Evolutionary conservation across 2,888 invertebrate species (phyloP), one percentile per base, ranked within the genome.

Genomic region (Leucophenga montana): DNA sequence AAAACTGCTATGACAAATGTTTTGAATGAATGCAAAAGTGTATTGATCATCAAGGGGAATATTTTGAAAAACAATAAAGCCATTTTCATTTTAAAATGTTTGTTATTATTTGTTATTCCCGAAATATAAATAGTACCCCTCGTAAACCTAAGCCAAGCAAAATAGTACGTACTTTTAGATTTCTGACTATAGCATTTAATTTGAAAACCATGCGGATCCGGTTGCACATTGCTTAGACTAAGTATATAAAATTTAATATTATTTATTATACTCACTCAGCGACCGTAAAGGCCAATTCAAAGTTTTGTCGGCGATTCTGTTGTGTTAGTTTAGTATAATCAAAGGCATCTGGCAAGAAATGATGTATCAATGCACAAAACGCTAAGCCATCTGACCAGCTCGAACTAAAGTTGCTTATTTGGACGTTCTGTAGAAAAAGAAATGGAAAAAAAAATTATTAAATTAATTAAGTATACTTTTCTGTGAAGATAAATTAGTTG

Each of bases 321-420:
- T 98, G 94, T 88, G 95, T 92, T 86, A 99, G 93, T 89, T 92
- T 91, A 86, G 92, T 91, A 91, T 96, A 99, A 91, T 99, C 98
- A 91, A 99, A 99, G 82, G 98, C 95, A 88, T 97, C 95, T 76
- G 98, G 98, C 90, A 95, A 93, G 92, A 98, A 99, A 91, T 98
- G 98, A 91, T 99, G 99, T 87, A 99, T 93, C 85, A 99, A 93
- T 86, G 99, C 99, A 91, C 98, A 99, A 92, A 99, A 99, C 82
- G 98, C 99, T 91, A 99, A 92, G 87, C 99, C 99, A 91, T 98
- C 96, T 91, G 95, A 95, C 99, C 99, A 99, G 91, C 96, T 95
- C 89, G 95, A 95, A 86, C 98, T 98, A 92, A 99, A 99, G 92
- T 99, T 99, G 89, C 95, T 96, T 92, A 99, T 93, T 92, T 96